Conservation (phyloP, 1,140 invertebrate species). For the Musca vetustissima region DNA sequence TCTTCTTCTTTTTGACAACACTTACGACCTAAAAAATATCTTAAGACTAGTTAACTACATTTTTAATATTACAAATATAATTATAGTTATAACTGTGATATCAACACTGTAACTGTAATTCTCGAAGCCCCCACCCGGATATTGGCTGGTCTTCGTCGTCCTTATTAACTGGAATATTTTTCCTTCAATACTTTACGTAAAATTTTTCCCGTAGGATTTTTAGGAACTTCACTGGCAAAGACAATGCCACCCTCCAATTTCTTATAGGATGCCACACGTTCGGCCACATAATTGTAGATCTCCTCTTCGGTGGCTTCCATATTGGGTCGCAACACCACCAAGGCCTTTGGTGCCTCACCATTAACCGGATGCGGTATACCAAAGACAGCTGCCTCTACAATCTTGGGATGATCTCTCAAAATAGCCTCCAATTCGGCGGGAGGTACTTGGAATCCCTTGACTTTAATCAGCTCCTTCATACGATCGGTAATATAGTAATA, state of each 20-base stretch:
- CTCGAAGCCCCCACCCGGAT: too few relatives aligned
- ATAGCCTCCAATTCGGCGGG: constrained; percentile 86
- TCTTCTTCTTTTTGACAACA: too few relatives aligned
- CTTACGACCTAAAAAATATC: too few relatives aligned
- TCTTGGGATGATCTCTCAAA: constrained; percentile 70
- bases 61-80: too few relatives aligned
- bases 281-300: constrained; percentile 62
- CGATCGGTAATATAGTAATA: constrained; percentile 80
- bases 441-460: constrained; percentile 76
- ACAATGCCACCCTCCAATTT: constrained; percentile 66
- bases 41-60: too few relatives aligned
- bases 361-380: constrained; percentile 71
- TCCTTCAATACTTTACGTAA: constrained; percentile 64
- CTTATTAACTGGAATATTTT: constrained; percentile 50
- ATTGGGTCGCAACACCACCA: constrained; percentile 61
- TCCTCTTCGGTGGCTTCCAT: constrained; percentile 56
- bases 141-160: too few relatives aligned
- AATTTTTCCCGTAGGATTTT: constrained; percentile 75
- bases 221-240: constrained; percentile 71
- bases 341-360: constrained; percentile 79
- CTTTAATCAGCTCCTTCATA: constrained; percentile 87
- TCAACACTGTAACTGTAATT: too few relatives aligned
- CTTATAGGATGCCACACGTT: constrained; percentile 69
- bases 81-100: too few relatives aligned
- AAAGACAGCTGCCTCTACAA: constrained; percentile 81